Base-by-base conservation (phyloP, 2,113 vertebrate species). In the Coreoperca whiteheadi region DNA sequence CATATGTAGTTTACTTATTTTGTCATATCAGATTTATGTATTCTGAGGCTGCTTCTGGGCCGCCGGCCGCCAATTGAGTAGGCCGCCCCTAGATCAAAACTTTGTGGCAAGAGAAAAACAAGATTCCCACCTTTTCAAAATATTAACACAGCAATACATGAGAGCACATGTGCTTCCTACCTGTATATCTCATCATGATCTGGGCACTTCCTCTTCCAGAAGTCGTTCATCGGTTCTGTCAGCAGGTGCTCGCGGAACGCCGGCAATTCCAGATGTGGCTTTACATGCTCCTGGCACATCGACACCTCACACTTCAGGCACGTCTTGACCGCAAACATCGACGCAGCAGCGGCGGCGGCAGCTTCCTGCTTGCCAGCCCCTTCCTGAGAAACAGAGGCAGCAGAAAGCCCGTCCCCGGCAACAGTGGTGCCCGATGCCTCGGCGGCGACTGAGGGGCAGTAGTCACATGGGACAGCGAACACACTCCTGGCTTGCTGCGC, bases 231-330 rank as follows among this genome's bases (percentile, higher is more conserved):
- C 0, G 96, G 95, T 8, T 95, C 94, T 0, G 90, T 93, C 50
- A 96, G 92, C 3, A 82, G 92, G 79, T 96, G 96, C n/a, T 93
- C 91, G 1, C 91, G 85, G 69, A 95, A 96, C 0, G 93, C 94
- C 0, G 92, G 94, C 28, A 95, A 87, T 28, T 95, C 94, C 83
- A 95, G 88, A 65, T 96, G 95, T 11, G 94, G 94, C 81, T 86
- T 90, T 0, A 95, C 71, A 20, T 96, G 96, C 73, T 94, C 89
- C 68, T 83, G 74, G 54, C 95, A 96, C 95, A 96, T 95, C 0
- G 95, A 96, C 78, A 96, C 95, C 88, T 96, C 95, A 1, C 96
- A 96, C 72, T 95, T 95, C 65, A 96, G 91, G 48, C 95, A 96
- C 9, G 93, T 95, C 83, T 93, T 96, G 9, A 96, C 89, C 0